Percentiles rank a stretch among this genome's conserved stretches.
These are phyloP conservation scores for Buathra laborator DNA, from an alignment of 2,888 invertebrate genomes.

Conservation along the genomic window DNA sequence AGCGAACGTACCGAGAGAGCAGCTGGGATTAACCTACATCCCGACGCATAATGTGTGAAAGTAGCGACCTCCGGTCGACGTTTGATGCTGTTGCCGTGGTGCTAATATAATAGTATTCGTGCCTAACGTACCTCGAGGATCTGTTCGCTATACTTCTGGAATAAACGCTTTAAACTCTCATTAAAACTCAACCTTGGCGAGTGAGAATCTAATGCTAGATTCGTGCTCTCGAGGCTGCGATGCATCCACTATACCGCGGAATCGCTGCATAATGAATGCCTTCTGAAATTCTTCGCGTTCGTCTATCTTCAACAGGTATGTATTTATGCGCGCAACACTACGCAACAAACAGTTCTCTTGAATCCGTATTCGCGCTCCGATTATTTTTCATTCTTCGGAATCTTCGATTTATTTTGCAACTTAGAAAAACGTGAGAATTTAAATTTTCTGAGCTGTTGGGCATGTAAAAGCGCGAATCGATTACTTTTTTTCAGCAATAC, in stretches of 20 bases:
- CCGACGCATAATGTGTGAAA: constrained; percentile 71
- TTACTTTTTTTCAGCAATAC: too few species aligned
- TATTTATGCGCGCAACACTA: background rate
- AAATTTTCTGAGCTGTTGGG: too few species aligned
- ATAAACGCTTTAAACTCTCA: constrained; percentile 69
- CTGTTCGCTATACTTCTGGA: constrained; percentile 42
- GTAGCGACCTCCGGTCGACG: constrained; percentile 70
- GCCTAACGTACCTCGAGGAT: constrained; percentile 18
- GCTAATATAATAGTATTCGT: constrained; percentile 63
- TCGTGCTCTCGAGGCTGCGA: constrained; percentile 44
- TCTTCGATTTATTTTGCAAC: background rate
- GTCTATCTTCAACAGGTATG: constrained; percentile 53
- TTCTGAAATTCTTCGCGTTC: constrained; percentile 39
- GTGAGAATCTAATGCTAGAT: constrained; percentile 66
- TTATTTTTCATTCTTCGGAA: background rate
- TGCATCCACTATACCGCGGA: constrained; percentile 26
- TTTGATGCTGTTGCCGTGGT: constrained; percentile 55
- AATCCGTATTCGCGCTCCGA: background rate
- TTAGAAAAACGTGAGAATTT: too few species aligned
- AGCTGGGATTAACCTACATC: constrained; percentile 75
- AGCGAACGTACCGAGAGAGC: constrained; percentile 63
- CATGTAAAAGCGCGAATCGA: too few species aligned
- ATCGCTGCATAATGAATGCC: constrained; percentile 13
- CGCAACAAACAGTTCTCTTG: background rate
- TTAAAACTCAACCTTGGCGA: constrained; percentile 72